phyloP scores from a whole-genome alignment of 2,888 invertebrate genomes.

The Troides helena region DNA sequence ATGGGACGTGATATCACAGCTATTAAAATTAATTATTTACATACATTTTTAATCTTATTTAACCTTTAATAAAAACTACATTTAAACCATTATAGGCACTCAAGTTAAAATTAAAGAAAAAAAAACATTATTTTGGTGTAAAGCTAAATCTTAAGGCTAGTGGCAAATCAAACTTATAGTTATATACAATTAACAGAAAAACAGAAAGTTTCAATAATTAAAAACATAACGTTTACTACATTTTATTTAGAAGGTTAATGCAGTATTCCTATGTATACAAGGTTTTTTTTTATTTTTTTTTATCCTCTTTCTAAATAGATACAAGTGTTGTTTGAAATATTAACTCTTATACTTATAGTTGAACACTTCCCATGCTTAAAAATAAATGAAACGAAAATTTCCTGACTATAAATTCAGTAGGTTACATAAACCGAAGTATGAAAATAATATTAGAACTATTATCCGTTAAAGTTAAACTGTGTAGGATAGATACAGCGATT shows the following conservation, averaged over 20 bases:
- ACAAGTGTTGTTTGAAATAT: neutral
- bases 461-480: slow-evolving; percentile 18
- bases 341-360: neutral
- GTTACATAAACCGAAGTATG: slow-evolving; percentile 11
- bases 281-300: neutral
- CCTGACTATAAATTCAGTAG: slow-evolving; percentile 21
- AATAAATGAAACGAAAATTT: slow-evolving; percentile 16
- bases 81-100: slow-evolving; percentile 52
- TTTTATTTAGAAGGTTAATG: neutral
- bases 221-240: neutral
- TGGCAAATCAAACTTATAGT: slow-evolving; percentile 56
- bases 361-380: neutral
- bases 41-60: slow-evolving; percentile 38
- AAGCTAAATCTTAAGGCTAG: slow-evolving; percentile 70
- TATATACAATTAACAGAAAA: slow-evolving; percentile 43
- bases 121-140: slow-evolving; percentile 74
- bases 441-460: neutral
- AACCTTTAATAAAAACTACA: slow-evolving; percentile 34
- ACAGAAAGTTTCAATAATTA: neutral
- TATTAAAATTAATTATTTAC: slow-evolving; percentile 67
- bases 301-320: neutral
- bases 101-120: slow-evolving; percentile 36
- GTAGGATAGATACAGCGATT: slow-evolving; percentile 15
- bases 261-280: neutral
- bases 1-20: slow-evolving; percentile 74